A percentile compares a stretch with the other conserved stretches of the same genome.
Conservation (phyloP, 2,797 vertebrate species). For the Aulostomus chinensis region DNA sequence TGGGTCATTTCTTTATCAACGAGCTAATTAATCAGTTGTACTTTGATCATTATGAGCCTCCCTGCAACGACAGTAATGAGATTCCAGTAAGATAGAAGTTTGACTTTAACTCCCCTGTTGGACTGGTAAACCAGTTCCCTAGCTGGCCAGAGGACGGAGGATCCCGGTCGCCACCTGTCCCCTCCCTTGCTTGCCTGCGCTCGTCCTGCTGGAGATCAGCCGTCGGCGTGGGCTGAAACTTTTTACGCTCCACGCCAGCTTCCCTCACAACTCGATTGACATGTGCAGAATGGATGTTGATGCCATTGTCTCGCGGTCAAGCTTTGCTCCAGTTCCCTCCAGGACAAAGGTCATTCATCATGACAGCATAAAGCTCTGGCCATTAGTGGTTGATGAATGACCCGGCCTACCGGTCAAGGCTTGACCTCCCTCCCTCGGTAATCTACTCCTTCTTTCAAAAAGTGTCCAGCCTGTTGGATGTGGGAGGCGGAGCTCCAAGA, state of each 20-base stretch:
- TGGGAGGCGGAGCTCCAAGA: too few species aligned
- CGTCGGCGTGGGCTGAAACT: conserved; percentile 44
- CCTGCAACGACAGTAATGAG: too few species aligned
- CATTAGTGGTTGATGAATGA: conserved; percentile 78
- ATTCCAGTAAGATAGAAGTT: too few species aligned
- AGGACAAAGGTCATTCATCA: conserved; percentile 74
- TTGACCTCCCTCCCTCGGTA: conserved; percentile 59
- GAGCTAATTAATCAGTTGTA: too few species aligned
- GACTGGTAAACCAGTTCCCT: too few species aligned
- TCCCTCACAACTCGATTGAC: conserved; percentile 70
- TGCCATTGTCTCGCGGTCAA: conserved; percentile 68
- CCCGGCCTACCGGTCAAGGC: conserved; percentile 67
- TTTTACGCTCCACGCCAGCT: conserved; percentile 41
- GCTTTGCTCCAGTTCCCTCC: conserved; percentile 51
- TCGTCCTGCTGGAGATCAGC: conserved; percentile 58
- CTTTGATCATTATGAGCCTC: too few species aligned
- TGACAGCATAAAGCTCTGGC: conserved; percentile 74
- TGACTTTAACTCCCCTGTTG: too few species aligned
- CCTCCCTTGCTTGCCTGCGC: conserved; percentile 42
- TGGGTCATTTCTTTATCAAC: too few species aligned
- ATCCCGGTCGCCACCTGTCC: too few species aligned
- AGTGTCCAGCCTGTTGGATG: too few species aligned
- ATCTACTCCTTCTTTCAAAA: conserved; percentile 50
- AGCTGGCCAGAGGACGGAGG: too few species aligned
- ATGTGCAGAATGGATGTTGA: conserved; percentile 71